Evolutionary conservation across 2,113 vertebrate species (phyloP).

Genomic region (Amazona vittata): DNA sequence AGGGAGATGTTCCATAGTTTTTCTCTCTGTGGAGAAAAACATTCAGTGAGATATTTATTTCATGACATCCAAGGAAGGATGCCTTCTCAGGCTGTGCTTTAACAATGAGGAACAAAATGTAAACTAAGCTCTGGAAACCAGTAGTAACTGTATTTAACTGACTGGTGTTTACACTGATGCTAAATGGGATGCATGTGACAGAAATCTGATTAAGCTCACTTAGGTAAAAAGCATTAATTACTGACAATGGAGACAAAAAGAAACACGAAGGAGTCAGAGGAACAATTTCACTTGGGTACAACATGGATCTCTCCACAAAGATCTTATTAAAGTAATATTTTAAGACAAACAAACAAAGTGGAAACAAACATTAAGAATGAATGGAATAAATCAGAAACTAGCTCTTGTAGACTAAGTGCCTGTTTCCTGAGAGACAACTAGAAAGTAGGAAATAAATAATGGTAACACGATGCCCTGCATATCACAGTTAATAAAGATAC

Average conservation of each 20-base stretch:
- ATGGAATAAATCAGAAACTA: conserved; percentile 23
- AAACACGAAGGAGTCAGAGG: not conserved
- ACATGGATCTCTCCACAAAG: not conserved
- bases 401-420: not conserved
- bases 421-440: not conserved
- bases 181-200: not conserved
- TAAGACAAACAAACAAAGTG: not conserved
- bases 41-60: not conserved
- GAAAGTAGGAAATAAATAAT: not conserved
- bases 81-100: not conserved
- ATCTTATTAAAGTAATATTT: conserved; percentile 17
- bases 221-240: conserved; percentile 46
- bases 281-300: not conserved
- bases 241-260: not conserved
- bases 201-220: conserved; percentile 12
- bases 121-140: not conserved
- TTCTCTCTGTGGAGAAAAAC: not conserved
- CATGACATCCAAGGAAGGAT: not conserved
- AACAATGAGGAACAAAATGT: not conserved
- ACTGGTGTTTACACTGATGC: not conserved
- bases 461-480: not conserved
- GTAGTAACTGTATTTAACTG: not conserved
- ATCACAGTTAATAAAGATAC: not conserved
- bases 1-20: not conserved
- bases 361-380: conserved; percentile 57